Base-by-base conservation (phyloP, 2,797 vertebrate species). In the Gobionotothen gibberifrons region DNA sequence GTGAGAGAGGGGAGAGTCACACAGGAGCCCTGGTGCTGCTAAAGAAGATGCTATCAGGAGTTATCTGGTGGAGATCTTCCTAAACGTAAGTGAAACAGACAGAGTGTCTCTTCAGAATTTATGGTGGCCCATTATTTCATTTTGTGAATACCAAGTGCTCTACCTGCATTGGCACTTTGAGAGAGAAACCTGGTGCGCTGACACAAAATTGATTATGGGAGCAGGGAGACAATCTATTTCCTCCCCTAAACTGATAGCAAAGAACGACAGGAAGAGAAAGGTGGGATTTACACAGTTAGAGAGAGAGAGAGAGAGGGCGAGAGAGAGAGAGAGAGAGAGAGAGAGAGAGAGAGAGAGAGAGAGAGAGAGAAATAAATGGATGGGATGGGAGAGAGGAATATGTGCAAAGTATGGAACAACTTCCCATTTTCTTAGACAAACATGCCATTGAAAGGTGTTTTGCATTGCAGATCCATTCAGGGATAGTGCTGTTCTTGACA, bases 121-220 rank as follows among this genome's bases (percentile, higher is more conserved):
- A 92, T 78, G 75, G 83, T 76, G 74, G 57, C 56, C 87, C 74
- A 85, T 90, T 91, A 89, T 89, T 90, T 88, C 66, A 87, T 92
- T 91, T 91, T 61, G 82, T 84, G 89, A 93, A 91, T 91, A 85
- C 82, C 82, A 89, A 90, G 83, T 73, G 76, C 85, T 84, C 82
- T 85, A 74, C 66, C 72, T 42, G 84, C 85, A 66, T 75, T 84
- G 82, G 73, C 78, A 81, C 79, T 78, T 90, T 72, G 63, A 81
- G 80, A 85, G 65, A 81, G 82, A 90, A 84, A 76, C 78, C 72
- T 64, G 72, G 78, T 82, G 77, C 78, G 85, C 89, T 87, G 90
- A 93, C 92, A 93, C 82, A 91, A 91, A 2, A 93, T 92, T 89
- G 91, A 93, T 93, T 90, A 83, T 63, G 47, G 65, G 80, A 87